A percentile compares a stretch with the other conserved stretches of the same genome.
Conservation (phyloP, 2,888 invertebrate species). For the Orchesella flavescens region DNA sequence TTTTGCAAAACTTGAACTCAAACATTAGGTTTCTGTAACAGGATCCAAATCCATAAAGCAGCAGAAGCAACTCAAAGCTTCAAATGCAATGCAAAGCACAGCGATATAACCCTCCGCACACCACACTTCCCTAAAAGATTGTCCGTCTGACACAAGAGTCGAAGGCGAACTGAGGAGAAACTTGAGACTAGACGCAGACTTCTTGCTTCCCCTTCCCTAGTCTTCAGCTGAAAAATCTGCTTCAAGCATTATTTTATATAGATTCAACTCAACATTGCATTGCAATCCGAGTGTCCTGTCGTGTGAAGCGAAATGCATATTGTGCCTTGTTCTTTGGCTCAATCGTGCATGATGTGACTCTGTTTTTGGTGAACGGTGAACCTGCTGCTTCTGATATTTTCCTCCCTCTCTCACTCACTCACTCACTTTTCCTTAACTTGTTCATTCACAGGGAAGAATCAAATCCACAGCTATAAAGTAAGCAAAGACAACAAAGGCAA, state of each 20-base stretch:
- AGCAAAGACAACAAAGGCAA: too few relatives aligned
- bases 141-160: slow-evolving; percentile 12
- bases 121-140: neutral
- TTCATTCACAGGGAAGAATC: neutral
- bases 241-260: too few relatives aligned
- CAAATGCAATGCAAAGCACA: neutral
- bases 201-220: too few relatives aligned
- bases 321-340: too few relatives aligned
- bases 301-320: too few relatives aligned
- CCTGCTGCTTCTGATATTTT: slow-evolving; percentile 2
- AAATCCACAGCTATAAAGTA: too few relatives aligned
- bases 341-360: too few relatives aligned
- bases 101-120: neutral
- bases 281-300: too few relatives aligned
- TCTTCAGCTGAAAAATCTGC: too few relatives aligned
- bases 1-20: too few relatives aligned
- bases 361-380: slow-evolving; percentile 7
- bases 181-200: neutral
- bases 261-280: too few relatives aligned
- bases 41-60: neutral
- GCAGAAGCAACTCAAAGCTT: neutral
- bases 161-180: slow-evolving; percentile 10
- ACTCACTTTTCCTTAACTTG: neutral
- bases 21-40: neutral
- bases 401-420: neutral